Evolutionary conservation across 2,113 vertebrate genomes (phyloP), one percentile per base, ranked within the genome.

Genomic region (Mustela nigripes): DNA sequence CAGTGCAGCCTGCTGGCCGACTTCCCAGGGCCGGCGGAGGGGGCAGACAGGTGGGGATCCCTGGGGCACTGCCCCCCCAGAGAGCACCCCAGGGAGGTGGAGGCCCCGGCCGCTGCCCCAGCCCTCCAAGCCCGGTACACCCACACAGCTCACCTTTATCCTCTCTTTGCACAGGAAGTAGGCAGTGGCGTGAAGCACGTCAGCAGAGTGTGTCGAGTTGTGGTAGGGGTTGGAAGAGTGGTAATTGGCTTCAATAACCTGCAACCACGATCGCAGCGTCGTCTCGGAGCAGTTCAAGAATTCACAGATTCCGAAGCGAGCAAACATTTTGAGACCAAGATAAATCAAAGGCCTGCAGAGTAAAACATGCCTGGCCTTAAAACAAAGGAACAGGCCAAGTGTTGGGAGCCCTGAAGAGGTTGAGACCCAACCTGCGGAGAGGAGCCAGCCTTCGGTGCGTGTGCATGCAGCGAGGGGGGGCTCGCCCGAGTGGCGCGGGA

Each of bases 191-290:
- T 99, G 99, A 11, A 99, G 99, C 79, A 99, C 99, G 4, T 99
- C 99, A 0, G 99, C 99, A 3, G 99, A 99, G 39, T 99, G 99
- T 1, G 99, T 99, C 33, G 99, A 99, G 95, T 99, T 99, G 98
- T 99, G 99, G 98, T 99, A 99, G 69, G 99, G 99, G 98, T 99
- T 99, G 95, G 98, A 99, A 42, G 99, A 98, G 98, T 99, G 99
- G 97, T 99, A 99, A 98, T 99, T 99, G 39, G 99, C 99, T 98
- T 99, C 99, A 14, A 99, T 99, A 90, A 99, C 98, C 97, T 99
- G 99, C 48, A 99, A 97, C 99, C 99, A 99, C 0, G 99, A 99
- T 91, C 99, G 99, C 98, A 99, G 97, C 0, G 99, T 99, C 45
- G 98, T 98, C 98, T 99, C 99, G 0, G 99, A 99, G 97, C 99